A percentile compares a stretch with the other conserved stretches of the same genome.
Evolutionary conservation across 2,113 vertebrate species (phyloP).

Genomic region (Anoplopoma fimbria): DNA sequence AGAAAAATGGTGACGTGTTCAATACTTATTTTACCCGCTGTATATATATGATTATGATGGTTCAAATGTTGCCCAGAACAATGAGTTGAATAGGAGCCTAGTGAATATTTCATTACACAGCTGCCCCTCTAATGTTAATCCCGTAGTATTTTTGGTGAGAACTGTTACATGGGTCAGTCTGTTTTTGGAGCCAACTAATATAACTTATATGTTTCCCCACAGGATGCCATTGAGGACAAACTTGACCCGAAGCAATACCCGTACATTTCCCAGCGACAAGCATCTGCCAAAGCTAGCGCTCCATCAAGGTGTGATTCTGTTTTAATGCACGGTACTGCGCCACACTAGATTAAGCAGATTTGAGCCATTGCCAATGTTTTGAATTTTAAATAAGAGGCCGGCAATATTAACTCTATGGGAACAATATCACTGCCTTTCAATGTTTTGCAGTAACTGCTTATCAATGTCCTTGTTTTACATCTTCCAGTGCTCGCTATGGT

Average conservation of each 20-base stretch:
- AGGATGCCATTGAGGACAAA: slow-evolving; percentile 98
- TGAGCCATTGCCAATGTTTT: background rate
- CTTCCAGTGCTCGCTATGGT: slow-evolving; percentile 92
- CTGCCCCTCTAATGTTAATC: background rate
- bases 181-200: background rate
- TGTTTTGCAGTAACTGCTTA: background rate
- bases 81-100: background rate
- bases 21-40: too few species aligned
- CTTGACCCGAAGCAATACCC: slow-evolving; percentile 96
- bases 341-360: background rate
- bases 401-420: background rate
- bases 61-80: background rate
- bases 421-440: background rate
- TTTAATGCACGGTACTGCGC: background rate
- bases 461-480: background rate
- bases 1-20: too few species aligned
- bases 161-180: background rate
- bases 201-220: slow-evolving; percentile 7
- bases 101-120: background rate
- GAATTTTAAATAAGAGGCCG: background rate
- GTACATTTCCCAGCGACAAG: slow-evolving; percentile 95
- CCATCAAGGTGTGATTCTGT: slow-evolving; percentile 89
- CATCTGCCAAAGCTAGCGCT: slow-evolving; percentile 90
- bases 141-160: background rate
- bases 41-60: too few species aligned